Evolutionary conservation across 2,888 invertebrate genomes (phyloP), one percentile per base, ranked within the genome.

Genomic region (Drosophila percnosoma): DNA sequence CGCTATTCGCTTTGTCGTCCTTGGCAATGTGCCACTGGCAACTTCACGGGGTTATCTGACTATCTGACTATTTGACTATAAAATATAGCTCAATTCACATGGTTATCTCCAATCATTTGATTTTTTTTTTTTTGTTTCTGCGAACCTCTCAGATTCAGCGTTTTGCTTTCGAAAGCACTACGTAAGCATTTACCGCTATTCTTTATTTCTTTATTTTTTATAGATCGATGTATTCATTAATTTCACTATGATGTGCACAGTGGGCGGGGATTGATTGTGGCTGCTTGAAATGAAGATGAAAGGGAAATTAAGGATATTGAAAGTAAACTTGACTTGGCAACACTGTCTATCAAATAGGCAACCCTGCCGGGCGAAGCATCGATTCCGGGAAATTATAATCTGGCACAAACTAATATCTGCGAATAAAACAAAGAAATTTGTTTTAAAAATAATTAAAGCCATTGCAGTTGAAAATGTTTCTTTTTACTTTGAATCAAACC

Each of bases 31-130:
- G 49, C 40, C 34, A 62, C 65, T 34, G 53, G 54, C 67, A 73
- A 72, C 49, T 64, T 66, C 71, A 74, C 82, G 72, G 72, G 68
- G 68, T 51, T 68, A 49, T 62, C 53, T 66, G 72, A 64, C 78
- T 68, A 49, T 62, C 52, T 66, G 72, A 64, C 78, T 72, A 66
- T 75, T 68, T 90, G 87, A 87, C 90, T 87, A 90, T 89, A 80
- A 87, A 81, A 89, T 81, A 83, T 83, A 87, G 90, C 84, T 90
- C 78, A 70, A 75, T 81, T 78, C 59, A 63, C 68, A 63, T 68
- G 54, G 48, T 54, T 65, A 38, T 72, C 51, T 68, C 38, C 62
- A 77, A 62, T 54, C 51, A 59, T 61, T 65, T 53, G 53, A 10
- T 31, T 8, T 8, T 10, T 31, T 11, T 33, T 10, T 10, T 33